Base-by-base conservation (phyloP, 2,113 vertebrate species). In the Okapia johnstoni region DNA sequence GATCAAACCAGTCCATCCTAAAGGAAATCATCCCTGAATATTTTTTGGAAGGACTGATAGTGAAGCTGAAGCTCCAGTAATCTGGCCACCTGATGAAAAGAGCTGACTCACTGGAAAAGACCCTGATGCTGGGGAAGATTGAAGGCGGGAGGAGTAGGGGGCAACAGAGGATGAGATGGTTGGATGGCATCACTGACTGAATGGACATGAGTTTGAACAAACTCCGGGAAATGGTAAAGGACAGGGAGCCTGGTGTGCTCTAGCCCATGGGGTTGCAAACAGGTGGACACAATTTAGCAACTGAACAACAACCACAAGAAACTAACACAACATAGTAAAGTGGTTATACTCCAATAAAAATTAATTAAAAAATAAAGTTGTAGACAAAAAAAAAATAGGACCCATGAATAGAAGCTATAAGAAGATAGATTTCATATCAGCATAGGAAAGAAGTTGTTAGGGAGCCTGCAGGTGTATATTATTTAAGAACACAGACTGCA, bases 231-330 rank as follows among this genome's bases (percentile, higher is more conserved):
- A 43, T 14, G 1, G 70, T 14, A 5, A 76, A 76, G 70, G 70
- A 76, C 40, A 26, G 23, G 23, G 40, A 76, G 70, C 70, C 70
- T 43, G 70, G 23, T 0, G 0, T 70, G 66, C 66, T 70, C 10
- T 23, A 43, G 36, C 2, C 36, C 70, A 76, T 26, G 23, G 36
- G 70, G 40, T 43, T 26, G 12, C 23, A 76, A 43, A 76, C 11
- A 26, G 70, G 36, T 26, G 6, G 36, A 76, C 40, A 15, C 23
- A 43, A 76, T 43, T 43, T 40, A 76, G 7, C 0, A 0, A 76
- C 12, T 26, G 40, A 43, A 76, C 40, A 61, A 30, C 28, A 76
- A 76, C 10, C 3, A 13, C 70, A 43, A 15, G 70, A 26, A 76
- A 76, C 40, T 26, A 76, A 43, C 40, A 43, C 40, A 76, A 43